Conservation (phyloP, 2,113 vertebrate species). For the Prietella phreatophila region DNA sequence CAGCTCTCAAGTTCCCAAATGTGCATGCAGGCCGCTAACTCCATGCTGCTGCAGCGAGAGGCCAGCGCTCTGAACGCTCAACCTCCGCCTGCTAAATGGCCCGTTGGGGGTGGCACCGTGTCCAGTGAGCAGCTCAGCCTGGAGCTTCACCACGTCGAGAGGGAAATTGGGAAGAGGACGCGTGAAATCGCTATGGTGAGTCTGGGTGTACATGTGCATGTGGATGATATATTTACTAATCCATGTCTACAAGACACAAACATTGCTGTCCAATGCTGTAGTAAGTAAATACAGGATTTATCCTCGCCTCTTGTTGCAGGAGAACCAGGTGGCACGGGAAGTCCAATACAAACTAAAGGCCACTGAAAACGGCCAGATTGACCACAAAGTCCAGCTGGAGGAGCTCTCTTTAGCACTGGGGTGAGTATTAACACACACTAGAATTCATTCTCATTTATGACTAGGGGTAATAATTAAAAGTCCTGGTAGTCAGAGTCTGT, state of each 20-base stretch:
- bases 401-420: conserved; percentile 86
- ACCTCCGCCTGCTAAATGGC: conserved; percentile 80
- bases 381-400: conserved; percentile 84
- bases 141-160: conserved; percentile 95
- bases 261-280: too few species aligned
- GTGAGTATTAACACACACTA: conserved; percentile 66
- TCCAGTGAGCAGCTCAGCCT: conserved; percentile 95
- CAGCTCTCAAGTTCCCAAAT: background rate
- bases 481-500: background rate
- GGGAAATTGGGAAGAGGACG: conserved; percentile 95
- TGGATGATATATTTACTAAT: too few species aligned
- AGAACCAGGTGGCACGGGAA: conserved; percentile 86
- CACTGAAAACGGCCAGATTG: conserved; percentile 90
- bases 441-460: too few species aligned
- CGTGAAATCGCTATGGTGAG: conserved; percentile 92
- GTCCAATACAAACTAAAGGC: conserved; percentile 89
- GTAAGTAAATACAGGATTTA: too few species aligned
- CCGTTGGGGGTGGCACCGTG: conserved; percentile 75
- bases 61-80: conserved; percentile 78
- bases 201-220: too few species aligned
- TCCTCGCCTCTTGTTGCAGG: conserved; percentile 70
- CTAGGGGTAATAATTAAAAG: too few species aligned
- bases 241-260: too few species aligned
- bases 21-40: conserved; percentile 81
- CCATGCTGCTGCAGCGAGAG: conserved; percentile 90